Percentiles rank a stretch among this genome's conserved stretches.
Conservation (phyloP, 2,113 vertebrate genomes). For the Anthoscopus minutus region DNA sequence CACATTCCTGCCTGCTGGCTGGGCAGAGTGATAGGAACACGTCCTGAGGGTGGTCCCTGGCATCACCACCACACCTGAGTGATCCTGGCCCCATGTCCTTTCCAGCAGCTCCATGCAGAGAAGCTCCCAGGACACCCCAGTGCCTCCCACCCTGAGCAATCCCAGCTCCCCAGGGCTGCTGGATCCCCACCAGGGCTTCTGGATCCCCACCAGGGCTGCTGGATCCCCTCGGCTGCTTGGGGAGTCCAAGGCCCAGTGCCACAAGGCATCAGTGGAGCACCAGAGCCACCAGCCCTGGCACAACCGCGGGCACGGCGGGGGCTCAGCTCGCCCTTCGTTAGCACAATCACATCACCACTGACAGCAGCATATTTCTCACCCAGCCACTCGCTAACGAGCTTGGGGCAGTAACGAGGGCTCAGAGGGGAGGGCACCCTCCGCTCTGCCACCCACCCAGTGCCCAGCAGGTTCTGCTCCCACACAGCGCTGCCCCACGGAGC, state of each 20-base stretch:
- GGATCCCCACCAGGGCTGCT: background rate
- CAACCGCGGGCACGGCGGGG: background rate
- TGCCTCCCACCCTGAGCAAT: background rate
- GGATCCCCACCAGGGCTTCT: background rate
- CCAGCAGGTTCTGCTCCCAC: background rate
- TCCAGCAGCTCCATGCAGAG: background rate
- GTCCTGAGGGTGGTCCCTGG: background rate
- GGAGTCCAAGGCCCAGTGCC: background rate
- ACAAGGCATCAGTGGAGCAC: background rate
- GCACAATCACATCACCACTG: slow-evolving; percentile 71
- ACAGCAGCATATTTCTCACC: slow-evolving; percentile 65
- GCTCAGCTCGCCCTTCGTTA: slow-evolving; percentile 62
- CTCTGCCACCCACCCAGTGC: background rate
- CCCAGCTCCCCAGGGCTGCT: background rate
- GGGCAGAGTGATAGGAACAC: fast-evolving
- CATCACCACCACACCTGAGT: fast-evolving
- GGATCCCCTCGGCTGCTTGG: fast-evolving
- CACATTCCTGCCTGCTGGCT: background rate
- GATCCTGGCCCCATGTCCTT: fast-evolving
- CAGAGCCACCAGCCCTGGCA: background rate
- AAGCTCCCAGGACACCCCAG: background rate
- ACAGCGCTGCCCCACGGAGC: background rate
- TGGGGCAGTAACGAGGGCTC: slow-evolving; percentile 18
- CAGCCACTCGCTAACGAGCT: slow-evolving; percentile 54
- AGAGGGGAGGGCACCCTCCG: fast-evolving